Percentiles rank a stretch among this genome's conserved stretches.
These are phyloP conservation scores for Rousettus leschenaultii DNA, from an alignment of 2,113 vertebrate species.

Conservation along the genomic window DNA sequence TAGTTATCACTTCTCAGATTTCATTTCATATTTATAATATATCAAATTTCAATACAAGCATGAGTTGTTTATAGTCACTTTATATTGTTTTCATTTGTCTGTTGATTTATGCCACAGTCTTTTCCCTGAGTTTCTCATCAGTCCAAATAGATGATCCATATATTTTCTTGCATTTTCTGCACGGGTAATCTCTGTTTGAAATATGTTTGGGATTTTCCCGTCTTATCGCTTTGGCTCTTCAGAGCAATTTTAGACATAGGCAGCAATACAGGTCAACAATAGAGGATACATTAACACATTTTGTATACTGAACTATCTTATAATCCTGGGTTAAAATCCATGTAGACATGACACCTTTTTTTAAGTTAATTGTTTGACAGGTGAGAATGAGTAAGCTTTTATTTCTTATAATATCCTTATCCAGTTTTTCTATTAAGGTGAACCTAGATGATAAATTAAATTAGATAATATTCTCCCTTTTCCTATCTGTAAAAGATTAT, in stretches of 20 bases:
- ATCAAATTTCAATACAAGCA: not conserved
- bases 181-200: not conserved
- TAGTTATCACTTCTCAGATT: not conserved
- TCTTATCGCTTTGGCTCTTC: not conserved
- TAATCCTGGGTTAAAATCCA: not conserved
- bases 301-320: not conserved
- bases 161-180: not conserved
- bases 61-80: not conserved
- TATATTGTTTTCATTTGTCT: not conserved
- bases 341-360: not conserved
- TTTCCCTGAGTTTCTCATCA: not conserved
- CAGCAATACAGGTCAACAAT: not conserved
- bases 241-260: not conserved
- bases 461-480: not conserved
- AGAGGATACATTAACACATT: not conserved
- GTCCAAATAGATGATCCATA: not conserved
- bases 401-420: not conserved
- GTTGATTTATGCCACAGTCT: not conserved
- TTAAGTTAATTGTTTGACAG: not conserved
- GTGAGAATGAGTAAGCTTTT: not conserved
- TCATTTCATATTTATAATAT: not conserved
- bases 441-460: not conserved
- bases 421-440: not conserved
- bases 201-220: not conserved
- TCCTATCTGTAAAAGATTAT: not conserved